Conservation (phyloP, 2,797 vertebrate species). For the Cossypha polioptera region DNA sequence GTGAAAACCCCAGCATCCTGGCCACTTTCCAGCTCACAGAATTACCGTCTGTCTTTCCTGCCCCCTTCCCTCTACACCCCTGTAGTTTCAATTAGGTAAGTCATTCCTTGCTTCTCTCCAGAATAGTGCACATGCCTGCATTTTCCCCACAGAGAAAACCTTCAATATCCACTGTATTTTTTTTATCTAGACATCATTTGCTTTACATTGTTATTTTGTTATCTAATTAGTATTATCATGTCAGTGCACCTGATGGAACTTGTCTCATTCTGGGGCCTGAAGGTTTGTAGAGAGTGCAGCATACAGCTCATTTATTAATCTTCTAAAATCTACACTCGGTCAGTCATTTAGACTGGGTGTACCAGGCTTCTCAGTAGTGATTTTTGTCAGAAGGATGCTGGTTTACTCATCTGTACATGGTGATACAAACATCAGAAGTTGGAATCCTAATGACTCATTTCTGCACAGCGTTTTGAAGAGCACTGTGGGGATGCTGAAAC, state of each 20-base stretch:
- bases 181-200: background rate
- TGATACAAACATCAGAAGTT: background rate
- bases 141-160: background rate
- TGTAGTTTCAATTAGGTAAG: slow-evolving; percentile 11
- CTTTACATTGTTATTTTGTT: background rate
- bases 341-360: background rate
- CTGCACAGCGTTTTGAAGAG: background rate
- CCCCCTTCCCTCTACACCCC: background rate
- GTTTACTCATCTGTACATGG: background rate
- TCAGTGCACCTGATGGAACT: background rate
- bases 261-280: background rate
- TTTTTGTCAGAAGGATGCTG: background rate
- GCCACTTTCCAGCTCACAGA: slow-evolving; percentile 2
- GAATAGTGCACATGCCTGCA: background rate
- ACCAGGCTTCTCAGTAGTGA: background rate
- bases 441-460: background rate
- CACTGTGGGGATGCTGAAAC: background rate
- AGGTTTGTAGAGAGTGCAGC: background rate
- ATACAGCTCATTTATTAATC: background rate
- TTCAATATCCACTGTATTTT: background rate
- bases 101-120: background rate
- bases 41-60: slow-evolving; percentile 37
- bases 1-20: slow-evolving; percentile 9
- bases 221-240: background rate
- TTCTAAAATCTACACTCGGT: background rate